Base-by-base conservation (phyloP, 2,797 vertebrate genomes). In the Mastacembelus armatus region DNA sequence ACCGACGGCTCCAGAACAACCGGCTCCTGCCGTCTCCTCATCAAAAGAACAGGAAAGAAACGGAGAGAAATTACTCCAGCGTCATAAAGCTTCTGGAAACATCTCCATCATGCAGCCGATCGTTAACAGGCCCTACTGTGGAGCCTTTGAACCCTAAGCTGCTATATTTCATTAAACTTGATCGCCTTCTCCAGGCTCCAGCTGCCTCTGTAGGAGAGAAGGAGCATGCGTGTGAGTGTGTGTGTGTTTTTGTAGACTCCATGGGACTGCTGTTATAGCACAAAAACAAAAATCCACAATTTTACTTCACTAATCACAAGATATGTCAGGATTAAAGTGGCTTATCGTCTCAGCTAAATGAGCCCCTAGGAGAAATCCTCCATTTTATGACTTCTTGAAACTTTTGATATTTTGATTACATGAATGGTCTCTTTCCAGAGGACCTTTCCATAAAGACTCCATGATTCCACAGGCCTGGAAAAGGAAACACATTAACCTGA, bases 111-210 rank as follows among this genome's bases (percentile, higher is more conserved):
- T 65, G 71, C 52, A 72, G 85, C 79, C 64, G 54, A 59, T 79
- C 40, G 77, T 72, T 64, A 78, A 79, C 85, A 63, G 84, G 85
- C 70, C 88, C 88, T 77, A 86, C 88, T 85, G 87, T 68, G 85
- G 85, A 78, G 89, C 77, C 88, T 92, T 92, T 92, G 90, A 91
- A 92, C 89, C 91, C 71, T 63, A 77, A 90, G 89, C 85, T 86
- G 87, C 87, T 85, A 87, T 86, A 88, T 89, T 90, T 92, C 85
- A 92, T 89, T 88, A 87, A 85, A 81, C 71, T 44, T 78, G 82
- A 86, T 70, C 81, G 81, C 76, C 67, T 84, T 85, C 81, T 64
- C 66, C 70, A 15, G 10, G 80, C 62, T 71, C 64, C 84, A 77
- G 84, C 81, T 80, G 78, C 80, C 71, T 86, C 40, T 18, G 70